Evolutionary conservation across 2,888 invertebrate genomes (phyloP).

Genomic region (Resseliella maxima): DNA sequence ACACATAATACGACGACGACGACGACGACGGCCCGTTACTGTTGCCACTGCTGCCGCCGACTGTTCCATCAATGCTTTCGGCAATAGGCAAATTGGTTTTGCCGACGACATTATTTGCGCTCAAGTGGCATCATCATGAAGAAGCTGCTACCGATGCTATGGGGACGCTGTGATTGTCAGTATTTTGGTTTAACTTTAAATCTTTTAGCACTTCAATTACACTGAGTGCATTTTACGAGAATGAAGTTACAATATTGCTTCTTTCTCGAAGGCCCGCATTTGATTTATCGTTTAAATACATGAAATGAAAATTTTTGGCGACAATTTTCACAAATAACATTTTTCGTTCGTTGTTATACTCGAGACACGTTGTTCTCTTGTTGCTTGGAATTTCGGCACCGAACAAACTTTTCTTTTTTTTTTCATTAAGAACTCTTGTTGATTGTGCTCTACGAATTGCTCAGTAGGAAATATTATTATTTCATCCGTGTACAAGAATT

Average conservation of each 20-base stretch:
- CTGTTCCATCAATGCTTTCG: neutral
- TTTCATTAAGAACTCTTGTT: neutral
- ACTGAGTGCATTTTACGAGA: neutral
- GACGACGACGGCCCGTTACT: neutral
- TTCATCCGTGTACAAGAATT: too few species aligned
- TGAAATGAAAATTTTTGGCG: conserved; percentile 17
- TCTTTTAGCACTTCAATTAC: conserved; percentile 53
- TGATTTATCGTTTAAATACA: conserved; percentile 8
- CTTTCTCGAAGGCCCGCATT: neutral
- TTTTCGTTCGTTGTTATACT: neutral
- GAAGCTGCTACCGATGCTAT: neutral
- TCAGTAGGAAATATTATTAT: too few species aligned
- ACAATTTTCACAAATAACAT: neutral
- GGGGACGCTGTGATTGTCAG: neutral
- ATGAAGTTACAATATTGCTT: neutral
- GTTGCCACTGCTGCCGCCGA: neutral
- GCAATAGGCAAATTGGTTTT: conserved; percentile 15
- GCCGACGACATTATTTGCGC: neutral
- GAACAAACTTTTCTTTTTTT: conserved; percentile 14
- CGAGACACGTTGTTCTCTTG: neutral
- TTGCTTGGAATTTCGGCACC: neutral
- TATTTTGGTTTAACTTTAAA: conserved; percentile 38
- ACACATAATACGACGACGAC: neutral
- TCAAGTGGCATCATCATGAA: conserved; percentile 7
- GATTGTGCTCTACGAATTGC: neutral